Conservation (phyloP, 1,140 invertebrate genomes). For the Laupala kohalensis region DNA sequence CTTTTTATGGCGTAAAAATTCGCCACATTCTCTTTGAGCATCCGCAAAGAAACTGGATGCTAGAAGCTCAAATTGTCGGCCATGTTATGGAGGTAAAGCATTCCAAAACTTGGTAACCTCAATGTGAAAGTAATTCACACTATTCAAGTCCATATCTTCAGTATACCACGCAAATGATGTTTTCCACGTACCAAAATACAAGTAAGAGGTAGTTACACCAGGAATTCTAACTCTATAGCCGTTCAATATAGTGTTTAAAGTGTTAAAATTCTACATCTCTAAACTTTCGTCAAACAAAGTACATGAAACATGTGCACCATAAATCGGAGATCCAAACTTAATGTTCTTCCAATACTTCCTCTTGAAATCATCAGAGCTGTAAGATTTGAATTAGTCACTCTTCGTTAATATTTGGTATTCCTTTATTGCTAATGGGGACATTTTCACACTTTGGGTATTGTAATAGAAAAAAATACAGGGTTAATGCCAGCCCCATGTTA, state of each 20-base stretch:
- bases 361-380: conserved; percentile 83
- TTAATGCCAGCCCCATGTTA: too few species aligned
- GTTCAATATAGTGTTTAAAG: conserved; percentile 1
- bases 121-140: neutral
- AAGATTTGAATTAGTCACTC: conserved; percentile 58
- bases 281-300: conserved; percentile 80
- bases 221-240: too few species aligned
- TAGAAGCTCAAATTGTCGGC: conserved; percentile 40
- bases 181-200: neutral
- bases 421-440: conserved; percentile 76
- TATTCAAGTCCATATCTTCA: neutral
- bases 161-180: neutral
- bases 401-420: conserved; percentile 78
- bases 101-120: conserved; percentile 25
- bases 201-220: neutral
- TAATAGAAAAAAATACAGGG: too few species aligned
- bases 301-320: conserved; percentile 93
- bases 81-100: conserved; percentile 87
- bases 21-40: conserved; percentile 73
- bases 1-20: conserved; percentile 96
- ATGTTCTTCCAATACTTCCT: conserved; percentile 97
- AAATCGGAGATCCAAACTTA: conserved; percentile 78
- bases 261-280: conserved; percentile 29
- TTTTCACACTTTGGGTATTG: conserved; percentile 95
- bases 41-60: conserved; percentile 73